phyloP scores from a whole-genome alignment of 2,888 invertebrate genomes.

The Mythimna pallens region DNA sequence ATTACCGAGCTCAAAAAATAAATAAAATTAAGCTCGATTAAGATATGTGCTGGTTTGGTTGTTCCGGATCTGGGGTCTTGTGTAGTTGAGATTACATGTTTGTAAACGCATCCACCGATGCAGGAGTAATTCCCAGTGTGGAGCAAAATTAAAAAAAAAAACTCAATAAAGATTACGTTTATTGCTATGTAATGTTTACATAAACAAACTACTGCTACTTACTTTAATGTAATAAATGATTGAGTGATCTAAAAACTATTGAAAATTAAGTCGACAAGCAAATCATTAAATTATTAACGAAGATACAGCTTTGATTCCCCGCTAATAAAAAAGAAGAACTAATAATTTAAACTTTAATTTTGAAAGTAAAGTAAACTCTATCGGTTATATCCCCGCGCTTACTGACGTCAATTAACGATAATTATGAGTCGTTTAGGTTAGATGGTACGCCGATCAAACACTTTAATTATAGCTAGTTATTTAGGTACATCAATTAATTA shows the following conservation, averaged over 20 bases:
- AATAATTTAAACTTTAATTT: constrained; percentile 20
- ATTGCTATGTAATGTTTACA: background rate
- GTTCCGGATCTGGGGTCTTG: background rate
- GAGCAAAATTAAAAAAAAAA: too few relatives aligned
- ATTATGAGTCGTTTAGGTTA: constrained; percentile 9
- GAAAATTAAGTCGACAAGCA: constrained; percentile 18
- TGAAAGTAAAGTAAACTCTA: constrained; percentile 12
- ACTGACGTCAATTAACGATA: background rate
- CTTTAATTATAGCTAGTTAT: background rate
- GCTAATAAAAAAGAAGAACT: constrained; percentile 25
- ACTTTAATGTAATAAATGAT: background rate
- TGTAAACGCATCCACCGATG: too few relatives aligned
- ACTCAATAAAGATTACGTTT: too few relatives aligned
- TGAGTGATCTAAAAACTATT: constrained; percentile 33
- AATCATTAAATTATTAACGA: constrained; percentile 6
- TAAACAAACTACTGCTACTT: background rate
- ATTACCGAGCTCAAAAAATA: too few relatives aligned
- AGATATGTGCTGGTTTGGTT: too few relatives aligned
- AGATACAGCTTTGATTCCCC: constrained; percentile 26
- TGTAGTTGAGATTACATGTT: too few relatives aligned
- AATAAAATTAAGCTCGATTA: too few relatives aligned
- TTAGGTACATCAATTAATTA: too few relatives aligned
- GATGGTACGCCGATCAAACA: background rate
- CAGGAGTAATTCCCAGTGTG: too few relatives aligned
- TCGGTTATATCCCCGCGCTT: constrained; percentile 18